Percentiles rank a stretch among this genome's conserved stretches.
phyloP scores from a whole-genome alignment of 2,888 invertebrate species.

The Rhimphoctona megacephalus region DNA sequence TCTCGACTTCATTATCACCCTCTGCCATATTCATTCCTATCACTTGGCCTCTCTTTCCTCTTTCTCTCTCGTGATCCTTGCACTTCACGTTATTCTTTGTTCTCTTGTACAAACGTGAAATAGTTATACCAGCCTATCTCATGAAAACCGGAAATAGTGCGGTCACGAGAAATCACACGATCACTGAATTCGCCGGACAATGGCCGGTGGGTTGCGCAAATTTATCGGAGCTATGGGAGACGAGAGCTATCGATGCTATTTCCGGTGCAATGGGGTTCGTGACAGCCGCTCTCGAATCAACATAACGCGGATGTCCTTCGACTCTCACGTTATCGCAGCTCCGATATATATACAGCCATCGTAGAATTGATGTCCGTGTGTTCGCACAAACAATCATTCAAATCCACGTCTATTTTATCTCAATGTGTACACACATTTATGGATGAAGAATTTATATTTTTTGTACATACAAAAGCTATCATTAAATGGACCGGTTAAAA shows the following conservation, averaged over 20 bases:
- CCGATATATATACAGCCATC: conserved; percentile 19
- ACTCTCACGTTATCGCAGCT: conserved; percentile 40
- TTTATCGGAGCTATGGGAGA: conserved; percentile 48
- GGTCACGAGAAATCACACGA: conserved; percentile 61
- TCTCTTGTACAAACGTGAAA: not conserved
- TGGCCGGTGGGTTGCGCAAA: conserved; percentile 51
- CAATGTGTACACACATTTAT: not conserved
- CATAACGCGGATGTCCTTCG: conserved; percentile 39
- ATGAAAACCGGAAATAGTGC: conserved; percentile 42
- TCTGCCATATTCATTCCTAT: conserved; percentile 71
- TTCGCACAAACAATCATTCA: conserved; percentile 1
- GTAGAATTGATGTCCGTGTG: conserved; percentile 2
- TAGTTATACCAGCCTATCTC: conserved; percentile 1
- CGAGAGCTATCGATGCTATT: conserved; percentile 46
- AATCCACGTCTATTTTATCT: not conserved
- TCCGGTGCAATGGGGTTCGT: conserved; percentile 54
- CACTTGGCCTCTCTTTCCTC: conserved; percentile 19
- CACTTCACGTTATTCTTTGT: not conserved
- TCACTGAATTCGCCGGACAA: conserved; percentile 62
- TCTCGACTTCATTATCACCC: conserved; percentile 75
- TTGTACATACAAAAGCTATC: not conserved
- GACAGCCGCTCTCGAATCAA: conserved; percentile 45
- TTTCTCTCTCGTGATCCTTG: not conserved
- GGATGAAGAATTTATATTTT: not conserved
- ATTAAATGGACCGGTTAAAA: not conserved